phyloP scores from a whole-genome alignment of 2,797 vertebrate species.

The Anniella stebbinsi region DNA sequence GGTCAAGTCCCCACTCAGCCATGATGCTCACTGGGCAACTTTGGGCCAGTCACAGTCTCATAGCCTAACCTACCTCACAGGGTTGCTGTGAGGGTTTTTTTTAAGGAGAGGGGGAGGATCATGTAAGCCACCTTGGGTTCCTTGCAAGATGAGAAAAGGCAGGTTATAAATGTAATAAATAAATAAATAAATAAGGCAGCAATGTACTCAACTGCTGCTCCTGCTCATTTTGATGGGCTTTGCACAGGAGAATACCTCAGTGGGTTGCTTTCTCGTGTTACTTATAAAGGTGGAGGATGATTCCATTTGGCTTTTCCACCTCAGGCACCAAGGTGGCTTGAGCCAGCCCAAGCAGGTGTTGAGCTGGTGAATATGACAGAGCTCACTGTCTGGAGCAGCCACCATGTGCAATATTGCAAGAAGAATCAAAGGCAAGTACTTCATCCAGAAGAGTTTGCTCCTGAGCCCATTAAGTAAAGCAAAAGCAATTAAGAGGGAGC shows the following conservation, averaged over 20 bases:
- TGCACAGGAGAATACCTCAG: neutral
- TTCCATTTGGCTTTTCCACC: neutral
- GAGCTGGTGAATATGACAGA: neutral
- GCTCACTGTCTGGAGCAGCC: neutral
- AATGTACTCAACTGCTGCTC: neutral
- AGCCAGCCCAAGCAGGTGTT: neutral
- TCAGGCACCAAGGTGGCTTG: neutral
- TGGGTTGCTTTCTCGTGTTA: neutral
- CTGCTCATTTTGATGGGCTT: neutral
- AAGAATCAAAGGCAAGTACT: neutral
- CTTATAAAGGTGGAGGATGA: neutral
- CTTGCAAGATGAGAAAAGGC: too few species aligned
- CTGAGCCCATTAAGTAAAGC: neutral
- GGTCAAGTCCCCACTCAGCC: too few species aligned
- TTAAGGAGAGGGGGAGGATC: too few species aligned
- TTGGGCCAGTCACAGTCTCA: too few species aligned
- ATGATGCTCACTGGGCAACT: too few species aligned
- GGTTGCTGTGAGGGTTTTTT: too few species aligned
- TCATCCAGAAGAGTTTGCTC: neutral
- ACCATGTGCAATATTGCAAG: neutral
- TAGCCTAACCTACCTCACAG: too few species aligned
- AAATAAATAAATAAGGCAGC: too few species aligned
- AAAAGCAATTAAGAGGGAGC: neutral
- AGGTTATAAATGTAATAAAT: too few species aligned
- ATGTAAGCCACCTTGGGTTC: too few species aligned